Evolutionary conservation across 2,113 vertebrate genomes (phyloP), one percentile per base, ranked within the genome.

Genomic region (Athene cunicularia): DNA sequence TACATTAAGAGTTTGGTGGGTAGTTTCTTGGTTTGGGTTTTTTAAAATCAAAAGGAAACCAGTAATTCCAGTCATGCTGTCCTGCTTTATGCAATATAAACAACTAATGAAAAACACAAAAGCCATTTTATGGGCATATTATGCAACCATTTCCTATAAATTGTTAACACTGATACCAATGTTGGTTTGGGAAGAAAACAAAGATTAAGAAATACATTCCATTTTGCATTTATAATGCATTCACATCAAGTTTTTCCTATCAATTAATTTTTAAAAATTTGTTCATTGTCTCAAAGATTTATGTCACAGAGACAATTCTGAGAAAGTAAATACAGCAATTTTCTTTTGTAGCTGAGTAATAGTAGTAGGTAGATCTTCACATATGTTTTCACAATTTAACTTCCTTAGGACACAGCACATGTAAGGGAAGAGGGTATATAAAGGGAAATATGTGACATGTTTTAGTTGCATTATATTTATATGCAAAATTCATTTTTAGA

Each of bases 21-120:
- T 39, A n/a, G 52, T 17, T 83, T 91, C 30, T 12, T 55, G 35
- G 20, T 53, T 72, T 45, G 26, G 6, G 15, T 1, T 21, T 75
- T 62, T 28, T 52, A 5, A 14, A 81, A 93, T 15, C 6, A 12
- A 71, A 93, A 81, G 33, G 30, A 95, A 95, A 96, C 86, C 47
- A 89, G 86, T 91, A 92, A 89, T 92, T 96, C 92, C 86, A 91
- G 83, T 96, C 60, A 77, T n/a, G 66, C 60, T 79, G 32, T 33
- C 26, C 60, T 84, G 52, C 50, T 93, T 91, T 45, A 77, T 20
- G 58, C n/a, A 90, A 75, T 56, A 92, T 56, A 84, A 95, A 89
- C 70, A 92, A 86, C 12, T 73, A 43, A 52, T 18, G 2, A 22
- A 60, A 75, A 86, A 39, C 60, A 22, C 26, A 10, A 20, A 53